Conservation (phyloP, 2,797 vertebrate species). For the Falco rusticolus region DNA sequence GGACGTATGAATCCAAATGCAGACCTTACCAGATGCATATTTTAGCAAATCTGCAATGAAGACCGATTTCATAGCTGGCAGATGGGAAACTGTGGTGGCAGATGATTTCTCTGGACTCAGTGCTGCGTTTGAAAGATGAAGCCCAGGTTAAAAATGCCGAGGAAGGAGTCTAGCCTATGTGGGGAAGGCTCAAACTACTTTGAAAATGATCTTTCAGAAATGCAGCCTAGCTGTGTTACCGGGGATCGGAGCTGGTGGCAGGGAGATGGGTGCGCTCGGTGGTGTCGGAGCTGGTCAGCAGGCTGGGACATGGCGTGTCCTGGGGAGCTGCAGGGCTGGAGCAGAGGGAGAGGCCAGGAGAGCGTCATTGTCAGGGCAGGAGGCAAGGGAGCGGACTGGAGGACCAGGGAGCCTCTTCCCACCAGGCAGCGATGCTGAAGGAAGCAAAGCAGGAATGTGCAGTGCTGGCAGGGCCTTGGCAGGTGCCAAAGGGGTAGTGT, state of each 20-base stretch:
- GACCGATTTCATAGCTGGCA: not conserved
- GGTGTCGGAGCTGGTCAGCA: not conserved
- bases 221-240: not conserved
- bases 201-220: not conserved
- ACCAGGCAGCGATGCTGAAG: fast-evolving
- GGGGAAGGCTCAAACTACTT: not conserved
- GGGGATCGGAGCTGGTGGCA: not conserved
- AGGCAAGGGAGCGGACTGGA: not conserved
- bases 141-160: not conserved
- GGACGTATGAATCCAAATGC: not conserved
- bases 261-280: no score
- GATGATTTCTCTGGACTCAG: not conserved
- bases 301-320: fast-evolving
- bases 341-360: not conserved
- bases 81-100: not conserved
- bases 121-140: not conserved
- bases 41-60: not conserved
- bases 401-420: not conserved
- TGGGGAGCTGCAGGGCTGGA: not conserved
- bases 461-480: not conserved
- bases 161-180: no score
- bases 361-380: not conserved
- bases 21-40: not conserved
- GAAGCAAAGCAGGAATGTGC: fast-evolving
- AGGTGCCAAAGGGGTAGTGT: fast-evolving